Percentiles rank a stretch among this genome's conserved stretches.
Evolutionary conservation across 2,888 invertebrate genomes (phyloP).

Genomic region (Selenia dentaria): DNA sequence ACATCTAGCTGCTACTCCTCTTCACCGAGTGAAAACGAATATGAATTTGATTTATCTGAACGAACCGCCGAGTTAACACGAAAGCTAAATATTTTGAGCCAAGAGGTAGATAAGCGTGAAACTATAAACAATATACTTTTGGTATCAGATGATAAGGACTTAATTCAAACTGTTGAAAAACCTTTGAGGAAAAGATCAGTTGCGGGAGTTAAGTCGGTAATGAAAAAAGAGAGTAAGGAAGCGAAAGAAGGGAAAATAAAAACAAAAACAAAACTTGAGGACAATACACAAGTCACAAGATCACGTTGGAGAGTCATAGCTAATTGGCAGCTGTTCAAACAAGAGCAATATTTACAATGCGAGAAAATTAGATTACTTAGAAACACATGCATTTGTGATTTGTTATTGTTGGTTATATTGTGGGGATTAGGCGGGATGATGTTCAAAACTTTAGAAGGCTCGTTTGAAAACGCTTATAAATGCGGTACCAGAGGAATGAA

Average conservation of each 20-base stretch:
- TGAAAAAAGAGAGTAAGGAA: conserved; percentile 44
- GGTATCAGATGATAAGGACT: conserved; percentile 44
- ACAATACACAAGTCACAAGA: conserved; percentile 48
- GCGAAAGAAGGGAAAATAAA: conserved; percentile 47
- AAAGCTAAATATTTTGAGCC: conserved; percentile 71
- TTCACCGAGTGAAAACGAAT: conserved; percentile 81
- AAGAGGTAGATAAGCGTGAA: conserved; percentile 64
- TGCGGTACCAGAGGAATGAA: conserved; percentile 95
- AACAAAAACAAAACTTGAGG: conserved; percentile 44
- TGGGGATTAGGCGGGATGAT: conserved; percentile 92
- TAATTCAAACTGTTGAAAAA: conserved; percentile 43
- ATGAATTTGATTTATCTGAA: conserved; percentile 76
- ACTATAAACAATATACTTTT: conserved; percentile 52
- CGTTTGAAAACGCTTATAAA: conserved; percentile 94
- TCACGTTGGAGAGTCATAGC: conserved; percentile 73
- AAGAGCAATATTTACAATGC: conserved; percentile 83
- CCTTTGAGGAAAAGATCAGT: conserved; percentile 62
- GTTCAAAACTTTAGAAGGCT: conserved; percentile 93
- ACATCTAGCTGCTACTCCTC: conserved; percentile 81
- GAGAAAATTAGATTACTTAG: conserved; percentile 79
- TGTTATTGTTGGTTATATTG: conserved; percentile 88
- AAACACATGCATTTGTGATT: conserved; percentile 88
- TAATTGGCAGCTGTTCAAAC: conserved; percentile 85
- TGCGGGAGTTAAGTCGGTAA: conserved; percentile 41
- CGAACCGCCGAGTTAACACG: conserved; percentile 72